A percentile compares a stretch with the other conserved stretches of the same genome.
Evolutionary conservation across 2,797 vertebrate genomes (phyloP).

Genomic region (Capromys pilorides): DNA sequence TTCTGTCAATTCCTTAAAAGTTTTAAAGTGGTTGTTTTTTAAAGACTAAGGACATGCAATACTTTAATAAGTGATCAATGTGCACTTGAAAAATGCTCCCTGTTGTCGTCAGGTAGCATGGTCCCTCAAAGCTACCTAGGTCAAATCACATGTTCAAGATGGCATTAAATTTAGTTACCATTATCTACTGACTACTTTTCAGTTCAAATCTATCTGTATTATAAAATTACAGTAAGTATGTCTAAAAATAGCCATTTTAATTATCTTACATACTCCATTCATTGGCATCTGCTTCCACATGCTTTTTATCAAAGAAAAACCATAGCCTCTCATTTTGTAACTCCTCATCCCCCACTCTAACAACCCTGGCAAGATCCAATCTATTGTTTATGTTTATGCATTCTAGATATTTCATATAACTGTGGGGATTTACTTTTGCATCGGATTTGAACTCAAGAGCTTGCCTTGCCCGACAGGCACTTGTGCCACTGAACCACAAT

Average conservation of each 20-base stretch:
- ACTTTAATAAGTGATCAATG: background rate
- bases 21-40: background rate
- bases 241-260: background rate
- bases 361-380: rapidly evolving
- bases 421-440: too few species aligned
- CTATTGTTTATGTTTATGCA: background rate
- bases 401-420: background rate
- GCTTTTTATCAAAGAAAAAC: background rate
- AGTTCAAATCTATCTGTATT: background rate
- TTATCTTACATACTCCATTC: background rate
- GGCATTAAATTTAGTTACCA: background rate
- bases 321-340: background rate
- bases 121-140: background rate
- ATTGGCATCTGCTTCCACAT: background rate
- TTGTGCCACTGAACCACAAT: too few species aligned
- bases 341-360: rapidly evolving
- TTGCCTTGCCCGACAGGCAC: too few species aligned
- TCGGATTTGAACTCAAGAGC: too few species aligned
- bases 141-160: background rate
- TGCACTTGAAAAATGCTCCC: background rate
- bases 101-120: background rate
- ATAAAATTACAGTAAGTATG: background rate
- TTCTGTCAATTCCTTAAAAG: background rate
- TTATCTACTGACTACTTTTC: background rate
- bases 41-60: background rate